Conservation (phyloP, 2,888 invertebrate genomes). For the Dinocampus coccinellae region DNA sequence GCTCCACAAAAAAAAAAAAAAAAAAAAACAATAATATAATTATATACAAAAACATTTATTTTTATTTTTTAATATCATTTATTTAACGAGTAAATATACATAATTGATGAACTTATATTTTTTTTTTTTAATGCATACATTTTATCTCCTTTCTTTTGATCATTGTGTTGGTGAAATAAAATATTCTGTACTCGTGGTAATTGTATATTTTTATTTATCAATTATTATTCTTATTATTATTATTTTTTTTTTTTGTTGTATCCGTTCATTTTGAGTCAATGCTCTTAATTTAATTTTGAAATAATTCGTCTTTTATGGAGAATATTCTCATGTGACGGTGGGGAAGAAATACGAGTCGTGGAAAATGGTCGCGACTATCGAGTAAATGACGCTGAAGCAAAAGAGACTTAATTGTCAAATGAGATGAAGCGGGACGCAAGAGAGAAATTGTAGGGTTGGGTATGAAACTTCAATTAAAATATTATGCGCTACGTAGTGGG, state of each 20-base stretch:
- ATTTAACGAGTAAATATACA: neutral
- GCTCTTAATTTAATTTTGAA: slow-evolving; percentile 46
- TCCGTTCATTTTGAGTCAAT: neutral
- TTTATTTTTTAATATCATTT: neutral
- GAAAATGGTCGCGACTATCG: neutral
- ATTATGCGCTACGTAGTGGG: slow-evolving; percentile 48
- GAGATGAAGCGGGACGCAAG: slow-evolving; percentile 15
- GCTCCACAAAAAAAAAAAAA: neutral
- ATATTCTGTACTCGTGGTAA: neutral
- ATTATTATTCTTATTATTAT: neutral
- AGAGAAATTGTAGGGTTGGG: neutral
- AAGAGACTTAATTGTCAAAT: slow-evolving; percentile 32
- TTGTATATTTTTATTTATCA: neutral
- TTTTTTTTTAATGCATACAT: neutral
- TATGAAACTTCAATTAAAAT: slow-evolving; percentile 58
- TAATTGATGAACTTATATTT: neutral
- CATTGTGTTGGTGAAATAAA: too few species aligned
- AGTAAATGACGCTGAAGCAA: neutral
- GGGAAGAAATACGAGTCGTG: neutral
- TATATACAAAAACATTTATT: neutral
- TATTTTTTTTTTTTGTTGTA: neutral
- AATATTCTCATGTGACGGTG: slow-evolving; percentile 42
- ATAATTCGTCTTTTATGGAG: slow-evolving; percentile 56
- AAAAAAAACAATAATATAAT: neutral
- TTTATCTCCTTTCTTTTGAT: too few species aligned